Base-by-base conservation (phyloP, 23 tunicate genomes). In the Ciona savignyi region DNA sequence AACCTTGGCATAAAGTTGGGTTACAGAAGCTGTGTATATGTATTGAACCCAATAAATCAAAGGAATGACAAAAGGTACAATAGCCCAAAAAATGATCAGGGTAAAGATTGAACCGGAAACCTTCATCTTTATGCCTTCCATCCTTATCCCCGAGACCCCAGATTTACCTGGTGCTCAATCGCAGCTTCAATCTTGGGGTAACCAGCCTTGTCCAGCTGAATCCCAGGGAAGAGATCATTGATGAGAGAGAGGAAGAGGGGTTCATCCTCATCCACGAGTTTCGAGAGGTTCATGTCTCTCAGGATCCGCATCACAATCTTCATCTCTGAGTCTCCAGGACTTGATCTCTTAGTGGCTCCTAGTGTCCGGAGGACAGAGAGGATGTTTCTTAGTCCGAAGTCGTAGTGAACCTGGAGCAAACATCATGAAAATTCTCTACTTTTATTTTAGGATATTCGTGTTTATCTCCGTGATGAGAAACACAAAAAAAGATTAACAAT, bases 191-290 rank as follows among this genome's bases (percentile, higher is more conserved):
- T 81, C 51, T 74, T 73, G 2, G 98, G 98, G 71, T 93, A 93
- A 21, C 98, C 98, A 29, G 88, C 93, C 67, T 81, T 86, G 33
- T 93, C 98, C 60, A 93, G 85, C 22, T 69, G 72, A 30, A 93
- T 93, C 30, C 92, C 92, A 9, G 98, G 98, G 35, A 93, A 93
- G 30, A 93, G 81, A 81, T 93, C 98, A 61, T 93, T 87, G 78
- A 93, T 93, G 33, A 93, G 93, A 2, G 98, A 93, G 33, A 93
- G 76, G 67, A 93, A 93, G 27, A 93, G 74, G 60, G 98, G 98
- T 78, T 93, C 98, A 78, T 93, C 98, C 63, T 93, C 88, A 74
- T 93, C 98, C 61, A 93, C 93, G 34, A 93, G 75, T 70, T 93
- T 93, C 26, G 98, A 93, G 51, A 93, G 80, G 60, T 93, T 93